phyloP scores from a whole-genome alignment of 2,113 vertebrate species.

The Rhineura floridana region DNA sequence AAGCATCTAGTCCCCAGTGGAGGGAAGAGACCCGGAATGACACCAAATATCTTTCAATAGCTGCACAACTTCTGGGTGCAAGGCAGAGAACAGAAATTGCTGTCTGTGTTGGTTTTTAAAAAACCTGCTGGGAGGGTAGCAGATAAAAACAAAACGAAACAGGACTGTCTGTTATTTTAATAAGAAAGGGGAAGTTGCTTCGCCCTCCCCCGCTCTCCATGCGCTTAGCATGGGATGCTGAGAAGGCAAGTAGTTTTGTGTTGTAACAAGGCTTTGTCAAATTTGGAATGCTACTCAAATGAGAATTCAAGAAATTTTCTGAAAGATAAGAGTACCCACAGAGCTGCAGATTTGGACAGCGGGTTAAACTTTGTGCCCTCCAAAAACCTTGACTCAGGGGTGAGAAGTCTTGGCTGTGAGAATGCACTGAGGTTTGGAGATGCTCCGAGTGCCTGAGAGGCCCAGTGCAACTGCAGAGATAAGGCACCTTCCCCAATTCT shows the following conservation, averaged over 20 bases:
- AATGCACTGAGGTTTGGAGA: too few species aligned
- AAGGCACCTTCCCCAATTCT: too few species aligned
- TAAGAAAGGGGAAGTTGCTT: not conserved
- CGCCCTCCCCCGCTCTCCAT: too few species aligned
- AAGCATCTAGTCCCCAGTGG: not conserved
- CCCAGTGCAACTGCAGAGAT: too few species aligned
- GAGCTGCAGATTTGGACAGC: not conserved
- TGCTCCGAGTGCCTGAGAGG: too few species aligned
- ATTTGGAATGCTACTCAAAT: not conserved
- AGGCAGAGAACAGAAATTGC: not conserved
- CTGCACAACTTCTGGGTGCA: not conserved
- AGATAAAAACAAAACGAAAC: not conserved
- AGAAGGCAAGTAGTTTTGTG: not conserved
- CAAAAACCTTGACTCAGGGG: too few species aligned
- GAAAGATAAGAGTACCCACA: not conserved
- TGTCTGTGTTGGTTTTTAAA: too few species aligned
- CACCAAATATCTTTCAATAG: not conserved
- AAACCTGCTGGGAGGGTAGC: too few species aligned
- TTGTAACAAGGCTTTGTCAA: not conserved
- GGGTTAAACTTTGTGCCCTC: too few species aligned
- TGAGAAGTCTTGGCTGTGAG: too few species aligned
- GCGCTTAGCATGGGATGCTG: not conserved
- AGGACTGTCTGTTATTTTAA: not conserved
- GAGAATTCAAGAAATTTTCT: not conserved
- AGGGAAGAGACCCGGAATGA: not conserved